Evolutionary conservation across 1,140 invertebrate species (phyloP).

Genomic region (Euschistus heros): DNA sequence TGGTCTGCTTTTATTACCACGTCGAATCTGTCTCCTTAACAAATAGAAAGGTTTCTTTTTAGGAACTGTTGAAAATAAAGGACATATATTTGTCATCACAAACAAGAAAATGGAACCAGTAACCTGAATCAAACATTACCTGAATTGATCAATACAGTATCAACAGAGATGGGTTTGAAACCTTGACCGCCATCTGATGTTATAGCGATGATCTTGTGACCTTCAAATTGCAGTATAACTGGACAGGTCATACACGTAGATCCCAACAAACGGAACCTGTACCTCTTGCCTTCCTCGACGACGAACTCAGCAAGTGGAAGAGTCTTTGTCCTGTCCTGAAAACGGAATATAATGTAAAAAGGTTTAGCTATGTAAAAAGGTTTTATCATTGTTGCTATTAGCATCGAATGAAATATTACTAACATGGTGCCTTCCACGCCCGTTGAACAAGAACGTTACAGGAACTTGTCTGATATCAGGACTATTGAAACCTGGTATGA

Average conservation of each 20-base stretch:
- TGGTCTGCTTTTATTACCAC: not conserved
- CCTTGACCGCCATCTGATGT: constrained; percentile 38
- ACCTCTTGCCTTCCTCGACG: constrained; percentile 33
- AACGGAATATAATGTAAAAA: not conserved
- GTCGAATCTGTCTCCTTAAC: not conserved
- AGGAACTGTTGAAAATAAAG: too few species aligned
- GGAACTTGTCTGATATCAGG: constrained; percentile 41
- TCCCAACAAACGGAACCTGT: constrained; percentile 43
- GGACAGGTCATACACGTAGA: constrained; percentile 42
- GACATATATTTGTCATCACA: too few species aligned
- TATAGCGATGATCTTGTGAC: constrained; percentile 41
- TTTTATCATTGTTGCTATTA: too few species aligned
- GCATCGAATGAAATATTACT: constrained; percentile 35
- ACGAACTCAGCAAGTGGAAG: constrained; percentile 29
- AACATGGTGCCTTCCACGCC: constrained; percentile 37
- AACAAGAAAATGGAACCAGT: too few species aligned
- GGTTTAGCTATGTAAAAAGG: not conserved
- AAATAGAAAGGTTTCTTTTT: too few species aligned
- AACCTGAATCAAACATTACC: not conserved
- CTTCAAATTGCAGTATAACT: constrained; percentile 41
- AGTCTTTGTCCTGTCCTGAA: constrained; percentile 5
- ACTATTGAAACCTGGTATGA: constrained; percentile 67
- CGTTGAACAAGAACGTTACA: constrained; percentile 45
- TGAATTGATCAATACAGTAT: constrained; percentile 36
- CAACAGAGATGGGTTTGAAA: constrained; percentile 34